Evolutionary conservation across 2,888 invertebrate genomes (phyloP), one percentile per base, ranked within the genome.

Genomic region (Archips crataeganus): DNA sequence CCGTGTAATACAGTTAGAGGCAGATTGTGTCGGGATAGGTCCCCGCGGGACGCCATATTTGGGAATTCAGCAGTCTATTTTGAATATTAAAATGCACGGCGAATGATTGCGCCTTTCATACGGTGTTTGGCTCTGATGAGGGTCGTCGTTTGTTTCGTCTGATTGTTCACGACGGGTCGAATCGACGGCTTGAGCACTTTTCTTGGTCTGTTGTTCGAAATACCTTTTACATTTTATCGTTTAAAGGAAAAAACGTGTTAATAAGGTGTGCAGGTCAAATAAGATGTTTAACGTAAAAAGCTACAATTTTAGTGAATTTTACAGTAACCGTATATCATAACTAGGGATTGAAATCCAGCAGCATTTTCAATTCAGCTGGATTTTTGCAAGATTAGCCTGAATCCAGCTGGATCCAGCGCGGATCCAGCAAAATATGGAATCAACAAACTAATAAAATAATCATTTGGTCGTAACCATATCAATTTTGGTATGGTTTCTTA

Each of bases 1-100:
- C 87, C 79, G 84, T 87, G 88, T 90, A 89, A 91, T 90, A 92
- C 89, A 88, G 89, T 89, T 87, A 88, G 81, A 85, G 79, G 81
- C 78, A 80, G 80, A 84, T 84, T 83, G 79, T 81, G 78, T 77
- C 76, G 79, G 79, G 75, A 79, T 77, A 76, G 77, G 77, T 75
- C 70, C 74, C 74, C 76, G 76, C 75, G 81, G 80, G 81, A 84
- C 75, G 64, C 73, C 78, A 70, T 71, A 75, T 75, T 64, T 51
- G 74, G 67, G 74, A 74, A 62, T 75, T 70, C 68, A 74, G 63
- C 79, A 76, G 65, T 74, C 79, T 77, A 76, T 81, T 79, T 71
- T 75, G 80, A 78, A 82, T 81, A 78, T 79, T 74, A 70, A 76
- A 76, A 76, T 71, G 75, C 75, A 71, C 75, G 71, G 75, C 75